Evolutionary conservation across 2,888 invertebrate species (phyloP).

Genomic region (Auanema freiburgensis): DNA sequence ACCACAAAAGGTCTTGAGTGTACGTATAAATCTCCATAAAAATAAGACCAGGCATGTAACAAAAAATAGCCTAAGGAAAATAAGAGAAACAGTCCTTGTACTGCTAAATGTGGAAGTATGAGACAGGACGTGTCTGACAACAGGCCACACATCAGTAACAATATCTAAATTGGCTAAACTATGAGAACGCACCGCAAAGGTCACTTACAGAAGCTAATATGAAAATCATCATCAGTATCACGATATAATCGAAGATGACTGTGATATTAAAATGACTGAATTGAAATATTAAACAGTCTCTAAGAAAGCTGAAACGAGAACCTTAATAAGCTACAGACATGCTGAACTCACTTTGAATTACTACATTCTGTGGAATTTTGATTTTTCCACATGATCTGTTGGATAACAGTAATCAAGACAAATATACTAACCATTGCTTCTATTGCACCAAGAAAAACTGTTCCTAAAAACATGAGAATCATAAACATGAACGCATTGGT

Average conservation of each 20-base stretch:
- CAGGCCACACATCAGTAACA: constrained; percentile 57
- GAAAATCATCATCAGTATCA: constrained; percentile 51
- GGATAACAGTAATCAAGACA: constrained; percentile 43
- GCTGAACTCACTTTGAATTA: not conserved
- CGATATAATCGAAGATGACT: constrained; percentile 56
- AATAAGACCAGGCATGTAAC: constrained; percentile 59
- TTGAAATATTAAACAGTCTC: constrained; percentile 54
- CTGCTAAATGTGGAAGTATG: constrained; percentile 55
- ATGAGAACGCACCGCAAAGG: too few relatives aligned
- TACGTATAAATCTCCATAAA: constrained; percentile 56
- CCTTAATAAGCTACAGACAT: not conserved
- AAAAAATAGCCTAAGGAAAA: constrained; percentile 57
- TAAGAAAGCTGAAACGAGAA: constrained; percentile 40
- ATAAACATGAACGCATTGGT: not conserved
- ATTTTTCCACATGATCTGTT: constrained; percentile 55
- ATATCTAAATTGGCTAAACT: too few relatives aligned
- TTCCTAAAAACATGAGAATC: constrained; percentile 33
- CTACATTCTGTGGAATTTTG: constrained; percentile 37
- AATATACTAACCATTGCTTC: constrained; percentile 46
- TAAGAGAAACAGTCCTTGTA: constrained; percentile 53
- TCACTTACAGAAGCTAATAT: constrained; percentile 54
- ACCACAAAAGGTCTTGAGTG: constrained; percentile 48
- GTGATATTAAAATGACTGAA: constrained; percentile 58
- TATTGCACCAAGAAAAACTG: constrained; percentile 52
- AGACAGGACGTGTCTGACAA: constrained; percentile 49